Evolutionary conservation across 2,113 vertebrate genomes (phyloP).

Genomic region (Gila orcuttii): DNA sequence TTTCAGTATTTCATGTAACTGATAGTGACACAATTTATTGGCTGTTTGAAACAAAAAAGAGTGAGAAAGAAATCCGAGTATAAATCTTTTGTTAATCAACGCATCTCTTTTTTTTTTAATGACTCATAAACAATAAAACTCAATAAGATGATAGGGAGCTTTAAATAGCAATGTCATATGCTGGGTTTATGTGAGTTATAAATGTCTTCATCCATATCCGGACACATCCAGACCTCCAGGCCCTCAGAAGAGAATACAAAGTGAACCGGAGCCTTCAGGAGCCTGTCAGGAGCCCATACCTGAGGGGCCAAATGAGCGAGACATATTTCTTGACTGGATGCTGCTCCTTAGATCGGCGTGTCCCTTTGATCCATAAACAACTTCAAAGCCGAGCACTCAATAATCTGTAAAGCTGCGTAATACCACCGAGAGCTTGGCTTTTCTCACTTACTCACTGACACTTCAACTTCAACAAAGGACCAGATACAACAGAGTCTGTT

Average conservation of each 20-base stretch:
- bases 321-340: conserved; percentile 70
- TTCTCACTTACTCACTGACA: background rate
- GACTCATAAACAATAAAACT: conserved; percentile 14
- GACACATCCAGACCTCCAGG: conserved; percentile 7
- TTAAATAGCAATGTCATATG: conserved; percentile 19
- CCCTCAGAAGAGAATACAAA: conserved; percentile 4
- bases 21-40: background rate
- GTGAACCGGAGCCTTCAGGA: conserved; percentile 18
- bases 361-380: conserved; percentile 73
- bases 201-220: conserved; percentile 9
- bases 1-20: too few species aligned
- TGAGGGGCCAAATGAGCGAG: conserved; percentile 68
- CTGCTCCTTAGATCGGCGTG: conserved; percentile 67
- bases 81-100: background rate
- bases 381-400: conserved; percentile 69
- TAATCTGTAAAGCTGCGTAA: conserved; percentile 40
- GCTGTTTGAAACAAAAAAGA: too few species aligned
- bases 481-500: too few species aligned
- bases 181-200: background rate
- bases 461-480: background rate
- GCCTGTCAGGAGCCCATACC: conserved; percentile 4
- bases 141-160: background rate
- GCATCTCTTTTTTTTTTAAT: background rate
- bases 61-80: too few species aligned
- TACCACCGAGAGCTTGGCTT: background rate